Percentiles rank a stretch among this genome's conserved stretches.
phyloP scores from a whole-genome alignment of 1,140 invertebrate genomes.

The Atta texana region DNA sequence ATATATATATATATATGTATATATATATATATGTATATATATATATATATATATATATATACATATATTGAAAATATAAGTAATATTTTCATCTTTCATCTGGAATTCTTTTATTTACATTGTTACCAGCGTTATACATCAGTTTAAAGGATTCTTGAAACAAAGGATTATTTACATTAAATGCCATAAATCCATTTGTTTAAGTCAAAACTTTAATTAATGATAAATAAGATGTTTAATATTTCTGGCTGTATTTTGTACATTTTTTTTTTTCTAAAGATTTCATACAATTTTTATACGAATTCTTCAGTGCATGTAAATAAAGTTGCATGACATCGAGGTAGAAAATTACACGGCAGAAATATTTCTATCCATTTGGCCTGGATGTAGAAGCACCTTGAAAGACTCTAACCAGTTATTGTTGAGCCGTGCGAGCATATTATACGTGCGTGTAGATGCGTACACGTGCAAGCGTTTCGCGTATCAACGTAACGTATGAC shows the following conservation, averaged over 20 bases:
- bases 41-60: neutral
- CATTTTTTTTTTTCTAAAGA: neutral
- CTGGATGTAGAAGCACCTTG: conserved; percentile 39
- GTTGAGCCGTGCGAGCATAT: conserved; percentile 25
- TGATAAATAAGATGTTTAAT: too few relatives aligned
- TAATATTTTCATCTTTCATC: too few relatives aligned
- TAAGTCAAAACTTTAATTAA: too few relatives aligned
- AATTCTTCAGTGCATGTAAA: neutral
- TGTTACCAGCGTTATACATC: too few relatives aligned
- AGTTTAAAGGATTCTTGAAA: too few relatives aligned
- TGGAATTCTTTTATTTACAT: too few relatives aligned
- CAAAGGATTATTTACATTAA: too few relatives aligned
- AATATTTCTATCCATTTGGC: conserved; percentile 10
- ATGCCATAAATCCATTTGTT: too few relatives aligned
- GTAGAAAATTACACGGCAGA: neutral
- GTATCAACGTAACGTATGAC: conserved; percentile 57
- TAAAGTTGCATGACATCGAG: neutral
- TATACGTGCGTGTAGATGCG: neutral
- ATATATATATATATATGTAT: too few relatives aligned
- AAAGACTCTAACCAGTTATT: conserved; percentile 43
- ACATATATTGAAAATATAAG: too few relatives aligned
- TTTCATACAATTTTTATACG: neutral
- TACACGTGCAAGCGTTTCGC: neutral
- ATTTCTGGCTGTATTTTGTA: neutral
- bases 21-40: too few relatives aligned